A percentile compares a stretch with the other conserved stretches of the same genome.
phyloP scores from a whole-genome alignment of 2,797 vertebrate species.

The Threskiornis aethiopicus region DNA sequence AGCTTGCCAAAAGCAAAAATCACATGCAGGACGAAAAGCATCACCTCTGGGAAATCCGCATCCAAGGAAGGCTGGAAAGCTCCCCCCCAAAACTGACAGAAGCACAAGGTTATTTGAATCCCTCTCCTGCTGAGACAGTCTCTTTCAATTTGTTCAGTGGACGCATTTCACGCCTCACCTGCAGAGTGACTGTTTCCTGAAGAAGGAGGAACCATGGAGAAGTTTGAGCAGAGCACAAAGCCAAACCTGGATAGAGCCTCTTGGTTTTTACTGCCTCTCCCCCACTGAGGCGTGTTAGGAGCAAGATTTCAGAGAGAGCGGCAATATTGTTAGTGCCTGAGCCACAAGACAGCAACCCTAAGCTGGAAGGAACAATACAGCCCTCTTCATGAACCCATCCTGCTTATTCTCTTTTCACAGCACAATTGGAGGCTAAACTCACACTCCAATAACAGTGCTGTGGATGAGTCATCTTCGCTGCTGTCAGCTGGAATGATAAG shows the following conservation, averaged over 20 bases:
- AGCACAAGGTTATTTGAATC: not conserved
- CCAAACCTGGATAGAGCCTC: not conserved
- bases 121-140: not conserved
- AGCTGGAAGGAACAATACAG: not conserved
- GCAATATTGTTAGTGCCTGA: not conserved
- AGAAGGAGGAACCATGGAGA: not conserved
- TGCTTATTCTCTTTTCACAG: not conserved
- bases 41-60: slow-evolving; percentile 28
- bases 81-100: not conserved
- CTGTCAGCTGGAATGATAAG: slow-evolving; percentile 5
- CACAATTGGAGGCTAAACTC: not conserved
- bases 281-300: not conserved
- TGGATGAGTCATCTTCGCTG: not conserved
- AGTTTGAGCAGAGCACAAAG: not conserved
- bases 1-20: slow-evolving; percentile 25
- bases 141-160: slow-evolving; percentile 35
- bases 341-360: not conserved
- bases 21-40: not conserved
- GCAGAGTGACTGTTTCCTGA: not conserved
- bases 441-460: not conserved
- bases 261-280: not conserved
- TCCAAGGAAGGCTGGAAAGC: slow-evolving; percentile 2
- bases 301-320: not conserved
- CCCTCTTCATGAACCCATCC: not conserved
- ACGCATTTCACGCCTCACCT: not conserved